phyloP scores from a whole-genome alignment of 2,888 invertebrate species.

The Heliconius erato region DNA sequence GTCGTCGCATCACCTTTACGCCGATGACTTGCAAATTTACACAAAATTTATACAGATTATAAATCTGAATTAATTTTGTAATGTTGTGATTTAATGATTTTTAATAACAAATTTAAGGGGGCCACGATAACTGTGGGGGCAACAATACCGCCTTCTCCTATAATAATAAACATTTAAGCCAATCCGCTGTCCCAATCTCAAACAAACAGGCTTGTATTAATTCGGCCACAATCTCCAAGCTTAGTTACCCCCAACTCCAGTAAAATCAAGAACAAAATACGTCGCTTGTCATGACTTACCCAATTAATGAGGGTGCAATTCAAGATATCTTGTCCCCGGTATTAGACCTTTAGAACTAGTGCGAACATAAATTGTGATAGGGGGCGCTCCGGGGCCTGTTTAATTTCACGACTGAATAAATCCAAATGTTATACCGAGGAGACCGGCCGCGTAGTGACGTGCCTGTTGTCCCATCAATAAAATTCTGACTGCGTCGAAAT shows the following conservation, averaged over 20 bases:
- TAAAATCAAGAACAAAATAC: constrained; percentile 65
- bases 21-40: no score
- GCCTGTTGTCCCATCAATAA: constrained; percentile 74
- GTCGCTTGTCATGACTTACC: constrained; percentile 65
- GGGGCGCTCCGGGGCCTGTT: constrained; percentile 79
- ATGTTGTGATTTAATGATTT: no score
- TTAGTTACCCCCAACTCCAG: constrained; percentile 37
- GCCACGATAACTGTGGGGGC: no score
- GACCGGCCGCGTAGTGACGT: constrained; percentile 64
- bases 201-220: constrained; percentile 42
- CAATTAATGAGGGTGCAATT: constrained; percentile 77
- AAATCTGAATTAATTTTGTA: no score
- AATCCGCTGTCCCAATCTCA: constrained; percentile 38
- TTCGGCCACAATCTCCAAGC: constrained; percentile 38
- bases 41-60: no score
- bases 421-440: constrained; percentile 80
- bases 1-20: no score
- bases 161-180: constrained; percentile 25
- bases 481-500: constrained; percentile 63
- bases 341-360: constrained; percentile 78
- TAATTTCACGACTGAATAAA: constrained; percentile 85
- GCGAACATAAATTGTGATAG: constrained; percentile 84
- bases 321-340: constrained; percentile 64
- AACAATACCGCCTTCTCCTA: no score
- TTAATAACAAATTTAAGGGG: no score